These are phyloP conservation scores for Cottus gobio DNA, from an alignment of 2,113 vertebrate species.

Conservation along the genomic window DNA sequence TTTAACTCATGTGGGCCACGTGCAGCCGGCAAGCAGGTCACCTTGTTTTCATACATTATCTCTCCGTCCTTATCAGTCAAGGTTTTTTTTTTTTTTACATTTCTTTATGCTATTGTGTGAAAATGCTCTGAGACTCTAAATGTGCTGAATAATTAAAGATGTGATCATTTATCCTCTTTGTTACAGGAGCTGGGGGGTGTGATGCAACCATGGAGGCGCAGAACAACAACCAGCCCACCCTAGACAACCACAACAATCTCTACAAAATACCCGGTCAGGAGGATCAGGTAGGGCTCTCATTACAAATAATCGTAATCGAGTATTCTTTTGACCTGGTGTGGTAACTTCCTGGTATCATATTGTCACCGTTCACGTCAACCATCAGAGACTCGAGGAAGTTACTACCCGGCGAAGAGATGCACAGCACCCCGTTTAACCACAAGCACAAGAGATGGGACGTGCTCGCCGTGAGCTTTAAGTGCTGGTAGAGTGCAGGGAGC, in stretches of 20 bases:
- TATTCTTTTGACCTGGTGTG: neutral
- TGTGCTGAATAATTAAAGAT: neutral
- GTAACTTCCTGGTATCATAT: neutral
- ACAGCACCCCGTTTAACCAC: neutral
- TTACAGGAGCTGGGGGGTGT: slow-evolving; percentile 63
- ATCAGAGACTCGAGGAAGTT: neutral
- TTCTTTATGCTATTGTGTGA: neutral
- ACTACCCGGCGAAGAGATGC: neutral
- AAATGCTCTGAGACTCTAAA: neutral
- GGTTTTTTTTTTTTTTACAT: too few relatives aligned
- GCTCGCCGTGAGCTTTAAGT: neutral
- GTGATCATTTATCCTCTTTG: slow-evolving; percentile 1
- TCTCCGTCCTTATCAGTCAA: neutral
- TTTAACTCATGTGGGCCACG: neutral
- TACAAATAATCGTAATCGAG: neutral
- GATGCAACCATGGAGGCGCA: slow-evolving; percentile 85
- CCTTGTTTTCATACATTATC: neutral
- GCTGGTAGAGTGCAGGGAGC: neutral
- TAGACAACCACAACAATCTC: slow-evolving; percentile 86
- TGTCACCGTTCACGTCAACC: neutral
- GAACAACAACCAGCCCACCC: slow-evolving; percentile 82
- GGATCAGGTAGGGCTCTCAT: slow-evolving; percentile 76
- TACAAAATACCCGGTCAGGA: slow-evolving; percentile 83
- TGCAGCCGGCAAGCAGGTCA: neutral
- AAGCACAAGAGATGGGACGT: neutral